Conservation (phyloP, 2,797 vertebrate genomes). For the Cryptoprocta ferox region DNA sequence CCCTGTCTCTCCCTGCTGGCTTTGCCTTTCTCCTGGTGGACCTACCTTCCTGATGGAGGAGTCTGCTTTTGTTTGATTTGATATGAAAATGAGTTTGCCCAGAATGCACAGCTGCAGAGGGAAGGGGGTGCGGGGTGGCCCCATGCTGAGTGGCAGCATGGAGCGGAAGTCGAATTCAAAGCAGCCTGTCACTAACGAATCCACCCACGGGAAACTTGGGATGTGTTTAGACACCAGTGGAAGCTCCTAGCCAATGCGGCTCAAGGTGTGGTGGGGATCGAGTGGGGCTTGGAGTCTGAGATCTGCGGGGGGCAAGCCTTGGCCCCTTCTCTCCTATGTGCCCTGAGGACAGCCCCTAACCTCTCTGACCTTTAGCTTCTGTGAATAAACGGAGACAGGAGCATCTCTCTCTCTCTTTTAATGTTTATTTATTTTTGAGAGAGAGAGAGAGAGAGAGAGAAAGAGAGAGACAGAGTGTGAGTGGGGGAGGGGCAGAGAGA, state of each 20-base stretch:
- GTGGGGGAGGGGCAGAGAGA: too few relatives aligned
- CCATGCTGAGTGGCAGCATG: not conserved
- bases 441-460: too few relatives aligned
- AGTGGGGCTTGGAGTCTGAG: not conserved
- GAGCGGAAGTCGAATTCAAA: not conserved
- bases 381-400: not conserved
- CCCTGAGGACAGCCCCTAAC: not conserved
- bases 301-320: not conserved
- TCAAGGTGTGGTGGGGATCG: fast-evolving
- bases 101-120: not conserved
- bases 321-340: not conserved
- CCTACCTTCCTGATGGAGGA: not conserved
- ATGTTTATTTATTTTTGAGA: too few relatives aligned
- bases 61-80: constrained; percentile 60
- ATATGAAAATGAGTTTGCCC: constrained; percentile 32
- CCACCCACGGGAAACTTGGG: not conserved
- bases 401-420: too few relatives aligned
- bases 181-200: not conserved
- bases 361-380: not conserved
- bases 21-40: not conserved
- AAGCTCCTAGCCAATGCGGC: not conserved
- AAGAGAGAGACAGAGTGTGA: too few relatives aligned
- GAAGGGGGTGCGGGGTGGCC: not conserved
- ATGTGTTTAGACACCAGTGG: fast-evolving
- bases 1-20: not conserved